Base-by-base conservation (phyloP, 2,888 invertebrate genomes). In the Drosophila atroscutellata region DNA sequence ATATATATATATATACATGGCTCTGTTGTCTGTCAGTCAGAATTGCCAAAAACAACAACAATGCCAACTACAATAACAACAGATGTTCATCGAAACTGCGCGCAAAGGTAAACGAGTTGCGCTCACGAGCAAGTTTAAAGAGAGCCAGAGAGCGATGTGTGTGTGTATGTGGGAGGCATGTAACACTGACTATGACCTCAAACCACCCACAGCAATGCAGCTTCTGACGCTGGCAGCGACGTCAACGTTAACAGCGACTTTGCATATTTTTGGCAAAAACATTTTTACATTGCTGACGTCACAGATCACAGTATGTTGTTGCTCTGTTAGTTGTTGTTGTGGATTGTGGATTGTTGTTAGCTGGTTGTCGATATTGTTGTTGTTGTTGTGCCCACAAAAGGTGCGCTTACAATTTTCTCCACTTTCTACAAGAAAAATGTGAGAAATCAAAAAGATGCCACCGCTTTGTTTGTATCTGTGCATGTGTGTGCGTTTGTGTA, bases 361-460 rank as follows among this genome's bases (percentile, higher is more conserved):
- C 42, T 60, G 62, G 54, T 62, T 71, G 61, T 60, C 57, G 77
- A 63, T 71, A 71, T 62, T 63, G 39, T 49, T 37, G 58, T 50
- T 73, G 49, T 68, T 73, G 74, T 66, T 68, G 77, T 80, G 81
- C 84, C 84, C 85, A 84, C 87, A 85, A 87, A 87, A 78, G 86
- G 81, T 83, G 81, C 81, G 83, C 81, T 83, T 69, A 81, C 81
- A 83, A 83, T 81, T 81, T 81, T 81, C 81, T 83, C 81, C 89
- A 89, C 85, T 85, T 85, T 85, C 85, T 85, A 89, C 89, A 74
- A 84, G 87, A 85, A 80, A 89, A 82, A 89, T 89, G 89, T 85
- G 89, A 85, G 89, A 85, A 87, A 85, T 89, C 87, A 87, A 81
- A 84, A 85, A 86, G 89, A 89, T 85, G 89, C 85, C 77, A 89